Base-by-base conservation (phyloP, 2,797 vertebrate species). In the Crocidura indochinensis region DNA sequence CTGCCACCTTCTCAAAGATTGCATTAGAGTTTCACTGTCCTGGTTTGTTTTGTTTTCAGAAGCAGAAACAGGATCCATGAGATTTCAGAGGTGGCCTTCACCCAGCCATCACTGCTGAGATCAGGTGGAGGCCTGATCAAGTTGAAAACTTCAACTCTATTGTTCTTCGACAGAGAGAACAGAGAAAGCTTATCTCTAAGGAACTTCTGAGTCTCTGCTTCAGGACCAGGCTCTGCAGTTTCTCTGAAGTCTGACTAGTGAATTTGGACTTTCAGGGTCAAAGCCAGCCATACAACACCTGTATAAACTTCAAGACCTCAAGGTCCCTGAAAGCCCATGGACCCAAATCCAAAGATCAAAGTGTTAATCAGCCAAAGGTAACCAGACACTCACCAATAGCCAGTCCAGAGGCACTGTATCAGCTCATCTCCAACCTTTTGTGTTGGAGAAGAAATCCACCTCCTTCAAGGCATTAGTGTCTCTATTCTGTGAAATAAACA, bases 401-500 rank as follows among this genome's bases (percentile, higher is more conserved):
- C 14, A 9, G 17, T 22, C 11, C 60, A 60, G 24, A 19, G 47
- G 8, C 29, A 46, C 73, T 26, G 19, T 44, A 15, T 9, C 26
- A 7, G 6, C 51, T 73, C 69, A 29, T 26, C 24, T 60, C 67
- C 67, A 79, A n/a, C 7, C 29, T 27, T 44, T 62, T 20, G 3
- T 51, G 15, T 62, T 56, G 14, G 31, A 84, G 44, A 65, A 67
- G 77, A 90, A 47, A 31, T 17, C 27, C 2, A 9, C 8, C 1
- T 14, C 22, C 19, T 8, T 22, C 15, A 9, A 47, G 44, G 20
- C 19, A 64, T 31, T 24, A 38, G 29, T 51, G 64, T 82, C 38
- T 75, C 90, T 87, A 64, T 60, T 64, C 65, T 9, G 22, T 12
- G n/a, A 93, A 69, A 65, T 65, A 77, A 90, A 75, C 2, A 4